Percentiles rank a stretch among this genome's conserved stretches.
phyloP scores from a whole-genome alignment of 2,797 vertebrate species.

The Syngnathus acus region DNA sequence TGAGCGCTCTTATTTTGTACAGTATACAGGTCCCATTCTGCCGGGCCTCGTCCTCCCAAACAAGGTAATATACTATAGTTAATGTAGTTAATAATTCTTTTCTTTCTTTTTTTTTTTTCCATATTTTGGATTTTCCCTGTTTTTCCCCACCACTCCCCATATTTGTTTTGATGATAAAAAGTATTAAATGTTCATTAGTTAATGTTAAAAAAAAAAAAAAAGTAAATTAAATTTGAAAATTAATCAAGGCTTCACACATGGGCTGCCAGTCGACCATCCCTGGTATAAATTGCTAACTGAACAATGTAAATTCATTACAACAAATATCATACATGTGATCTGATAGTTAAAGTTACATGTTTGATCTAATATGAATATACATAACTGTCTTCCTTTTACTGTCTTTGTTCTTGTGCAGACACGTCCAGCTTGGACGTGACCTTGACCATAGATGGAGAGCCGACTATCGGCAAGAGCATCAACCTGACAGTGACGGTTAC shows the following conservation, averaged over 20 bases:
- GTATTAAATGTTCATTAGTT: too few relatives aligned
- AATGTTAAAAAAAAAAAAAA: too few relatives aligned
- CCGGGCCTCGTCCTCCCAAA: not conserved
- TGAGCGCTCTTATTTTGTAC: not conserved
- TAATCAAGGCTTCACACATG: too few relatives aligned
- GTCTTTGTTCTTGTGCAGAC: not conserved
- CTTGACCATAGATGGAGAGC: constrained; percentile 57
- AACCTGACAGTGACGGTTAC: constrained; percentile 58
- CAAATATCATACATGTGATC: not conserved
- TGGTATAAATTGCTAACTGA: not conserved
- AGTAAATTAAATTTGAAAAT: too few relatives aligned
- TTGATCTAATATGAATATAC: not conserved
- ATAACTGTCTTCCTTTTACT: not conserved
- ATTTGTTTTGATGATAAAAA: too few relatives aligned
- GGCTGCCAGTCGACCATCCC: too few relatives aligned
- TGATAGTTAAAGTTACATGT: not conserved
- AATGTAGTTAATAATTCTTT: not conserved
- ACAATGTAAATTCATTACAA: not conserved
- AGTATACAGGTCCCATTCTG: not conserved
- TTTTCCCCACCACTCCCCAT: too few relatives aligned
- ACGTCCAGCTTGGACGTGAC: constrained; percentile 45
- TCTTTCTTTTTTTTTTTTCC: too few relatives aligned
- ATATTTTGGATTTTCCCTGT: too few relatives aligned
- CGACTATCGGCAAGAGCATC: constrained; percentile 67
- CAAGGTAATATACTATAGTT: not conserved